phyloP scores from a whole-genome alignment of 2,888 invertebrate species.

The Phytoseiulus persimilis region DNA sequence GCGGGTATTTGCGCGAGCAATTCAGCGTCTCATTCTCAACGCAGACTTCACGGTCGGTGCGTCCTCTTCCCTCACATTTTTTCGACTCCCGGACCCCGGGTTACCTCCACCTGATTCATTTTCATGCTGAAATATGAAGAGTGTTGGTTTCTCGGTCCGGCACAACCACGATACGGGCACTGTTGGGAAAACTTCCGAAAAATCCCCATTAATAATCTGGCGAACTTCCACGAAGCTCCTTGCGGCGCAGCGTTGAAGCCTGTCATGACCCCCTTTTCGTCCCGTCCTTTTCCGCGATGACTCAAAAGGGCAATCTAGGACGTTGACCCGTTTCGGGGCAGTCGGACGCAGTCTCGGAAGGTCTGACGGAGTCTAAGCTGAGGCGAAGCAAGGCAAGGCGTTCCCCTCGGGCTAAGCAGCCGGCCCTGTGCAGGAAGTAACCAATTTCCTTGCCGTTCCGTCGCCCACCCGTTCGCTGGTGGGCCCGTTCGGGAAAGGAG shows the following conservation, averaged over 20 bases:
- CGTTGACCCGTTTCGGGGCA: neutral
- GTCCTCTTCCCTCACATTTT: neutral
- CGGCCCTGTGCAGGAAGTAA: slow-evolving; percentile 15
- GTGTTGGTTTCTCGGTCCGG: no score
- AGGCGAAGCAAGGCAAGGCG: neutral
- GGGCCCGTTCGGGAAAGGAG: neutral
- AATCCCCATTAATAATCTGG: neutral
- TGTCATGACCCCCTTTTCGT: neutral
- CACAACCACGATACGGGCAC: no score
- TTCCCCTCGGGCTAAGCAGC: neutral
- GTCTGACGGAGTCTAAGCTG: neutral
- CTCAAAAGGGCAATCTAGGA: neutral
- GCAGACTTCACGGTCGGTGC: neutral
- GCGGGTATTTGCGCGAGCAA: neutral
- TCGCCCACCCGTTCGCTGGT: neutral
- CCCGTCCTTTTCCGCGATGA: neutral
- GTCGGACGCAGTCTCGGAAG: neutral
- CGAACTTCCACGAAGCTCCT: neutral
- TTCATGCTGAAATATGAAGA: no score
- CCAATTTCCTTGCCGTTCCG: slow-evolving; percentile 33
- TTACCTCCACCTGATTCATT: no score
- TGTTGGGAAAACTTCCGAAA: neutral
- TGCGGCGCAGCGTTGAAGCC: neutral
- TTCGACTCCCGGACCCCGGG: neutral
- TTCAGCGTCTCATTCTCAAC: no score